Evolutionary conservation across 2,888 invertebrate species (phyloP).

Genomic region (Eristalis tenax): DNA sequence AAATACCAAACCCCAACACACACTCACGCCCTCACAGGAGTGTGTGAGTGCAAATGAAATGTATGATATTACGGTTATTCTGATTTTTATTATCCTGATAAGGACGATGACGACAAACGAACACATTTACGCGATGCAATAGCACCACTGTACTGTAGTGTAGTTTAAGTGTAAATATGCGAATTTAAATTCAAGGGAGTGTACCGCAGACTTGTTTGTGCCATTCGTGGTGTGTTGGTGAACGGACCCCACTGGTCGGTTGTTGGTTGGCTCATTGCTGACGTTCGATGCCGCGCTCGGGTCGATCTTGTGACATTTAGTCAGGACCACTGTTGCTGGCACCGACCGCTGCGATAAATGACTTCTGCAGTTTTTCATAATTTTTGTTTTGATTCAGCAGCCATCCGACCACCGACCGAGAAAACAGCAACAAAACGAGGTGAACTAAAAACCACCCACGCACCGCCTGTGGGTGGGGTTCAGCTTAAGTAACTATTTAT

Average conservation of each 20-base stretch:
- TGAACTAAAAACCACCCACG: background rate
- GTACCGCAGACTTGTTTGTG: conserved; percentile 17
- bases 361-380: conserved; percentile 38
- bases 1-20: background rate
- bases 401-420: background rate
- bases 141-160: conserved; percentile 30
- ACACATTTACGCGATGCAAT: conserved; percentile 37
- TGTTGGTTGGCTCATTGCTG: background rate
- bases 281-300: background rate
- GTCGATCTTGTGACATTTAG: background rate
- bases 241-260: background rate
- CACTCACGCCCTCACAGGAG: background rate
- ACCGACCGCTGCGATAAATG: conserved; percentile 28
- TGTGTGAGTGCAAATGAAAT: conserved; percentile 51
- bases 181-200: conserved; percentile 61
- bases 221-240: background rate
- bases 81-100: conserved; percentile 65
- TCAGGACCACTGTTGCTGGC: background rate
- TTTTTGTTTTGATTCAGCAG: conserved; percentile 17
- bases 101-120: conserved; percentile 58
- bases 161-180: conserved; percentile 56
- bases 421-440: background rate
- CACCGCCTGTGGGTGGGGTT: background rate
- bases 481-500: conserved; percentile 8
- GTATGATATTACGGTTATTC: conserved; percentile 59